Evolutionary conservation across 2,888 invertebrate species (phyloP).

Genomic region (Cryptocephalus primarius): DNA sequence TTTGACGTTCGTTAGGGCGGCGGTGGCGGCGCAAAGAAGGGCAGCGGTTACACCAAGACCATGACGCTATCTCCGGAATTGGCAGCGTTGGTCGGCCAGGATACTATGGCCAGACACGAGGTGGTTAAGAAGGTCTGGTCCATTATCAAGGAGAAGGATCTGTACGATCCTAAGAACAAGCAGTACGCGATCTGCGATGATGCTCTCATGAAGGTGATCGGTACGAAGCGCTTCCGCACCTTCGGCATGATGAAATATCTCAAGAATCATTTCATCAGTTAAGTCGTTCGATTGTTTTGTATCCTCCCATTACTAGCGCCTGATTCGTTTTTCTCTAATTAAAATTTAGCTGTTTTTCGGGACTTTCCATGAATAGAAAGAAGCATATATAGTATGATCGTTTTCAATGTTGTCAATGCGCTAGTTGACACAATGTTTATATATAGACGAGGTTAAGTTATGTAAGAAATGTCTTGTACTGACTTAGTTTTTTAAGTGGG

Average conservation of each 20-base stretch:
- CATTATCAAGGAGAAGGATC: slow-evolving; percentile 77
- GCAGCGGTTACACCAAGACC: slow-evolving; percentile 74
- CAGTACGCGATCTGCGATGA: slow-evolving; percentile 93
- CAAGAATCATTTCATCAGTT: slow-evolving; percentile 75
- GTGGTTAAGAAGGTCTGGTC: slow-evolving; percentile 86
- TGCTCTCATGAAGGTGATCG: slow-evolving; percentile 78
- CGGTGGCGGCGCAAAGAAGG: slow-evolving; percentile 40
- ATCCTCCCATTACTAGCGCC: not conserved
- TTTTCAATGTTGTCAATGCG: no score
- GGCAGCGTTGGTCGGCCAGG: slow-evolving; percentile 73
- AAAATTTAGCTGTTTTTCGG: slow-evolving; percentile 1
- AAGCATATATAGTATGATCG: no score
- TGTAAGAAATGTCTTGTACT: no score
- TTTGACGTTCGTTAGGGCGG: slow-evolving; percentile 4
- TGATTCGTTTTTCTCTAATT: slow-evolving; percentile 1
- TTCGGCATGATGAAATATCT: slow-evolving; percentile 97
- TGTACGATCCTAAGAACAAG: slow-evolving; percentile 89
- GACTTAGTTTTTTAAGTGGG: no score
- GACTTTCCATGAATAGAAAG: slow-evolving; percentile 2
- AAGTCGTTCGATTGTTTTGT: slow-evolving; percentile 21
- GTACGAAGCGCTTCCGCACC: slow-evolving; percentile 83
- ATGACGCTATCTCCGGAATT: slow-evolving; percentile 77
- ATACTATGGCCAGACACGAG: slow-evolving; percentile 76
- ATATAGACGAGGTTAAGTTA: no score
- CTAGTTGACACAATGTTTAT: no score